Evolutionary conservation across 2,797 vertebrate species (phyloP).

Genomic region (Urosaurus nigricauda): DNA sequence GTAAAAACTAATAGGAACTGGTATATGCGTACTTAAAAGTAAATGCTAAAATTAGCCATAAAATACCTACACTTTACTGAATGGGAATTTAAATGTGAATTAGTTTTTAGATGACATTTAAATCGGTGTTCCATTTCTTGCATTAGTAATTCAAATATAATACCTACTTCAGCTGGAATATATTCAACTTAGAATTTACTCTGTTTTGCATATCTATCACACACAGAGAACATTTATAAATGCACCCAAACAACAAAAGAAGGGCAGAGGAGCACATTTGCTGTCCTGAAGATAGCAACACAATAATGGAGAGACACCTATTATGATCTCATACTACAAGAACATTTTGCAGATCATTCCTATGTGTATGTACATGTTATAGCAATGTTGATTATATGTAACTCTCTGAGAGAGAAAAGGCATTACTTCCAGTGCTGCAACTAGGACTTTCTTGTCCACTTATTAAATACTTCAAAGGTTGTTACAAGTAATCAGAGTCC

Average conservation of each 20-base stretch:
- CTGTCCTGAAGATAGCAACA: background rate
- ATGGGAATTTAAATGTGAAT: background rate
- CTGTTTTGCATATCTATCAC: background rate
- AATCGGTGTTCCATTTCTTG: background rate
- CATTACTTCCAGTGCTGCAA: background rate
- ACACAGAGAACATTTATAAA: background rate
- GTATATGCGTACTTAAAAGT: background rate
- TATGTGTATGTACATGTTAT: background rate
- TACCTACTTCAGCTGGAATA: background rate
- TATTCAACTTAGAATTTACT: background rate
- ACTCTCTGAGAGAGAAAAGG: too few relatives aligned
- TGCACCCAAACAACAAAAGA: background rate
- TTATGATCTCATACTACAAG: background rate
- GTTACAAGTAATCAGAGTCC: background rate
- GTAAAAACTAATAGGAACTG: background rate
- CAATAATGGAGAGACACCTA: background rate
- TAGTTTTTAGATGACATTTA: background rate
- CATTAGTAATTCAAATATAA: slow-evolving; percentile 12
- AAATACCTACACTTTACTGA: background rate
- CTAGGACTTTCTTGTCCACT: background rate
- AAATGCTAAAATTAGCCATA: background rate
- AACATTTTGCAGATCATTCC: background rate
- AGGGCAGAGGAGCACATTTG: background rate
- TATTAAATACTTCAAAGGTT: background rate
- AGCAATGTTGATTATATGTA: background rate